Conservation (phyloP, 2,797 vertebrate species). For the Malurus splendens region DNA sequence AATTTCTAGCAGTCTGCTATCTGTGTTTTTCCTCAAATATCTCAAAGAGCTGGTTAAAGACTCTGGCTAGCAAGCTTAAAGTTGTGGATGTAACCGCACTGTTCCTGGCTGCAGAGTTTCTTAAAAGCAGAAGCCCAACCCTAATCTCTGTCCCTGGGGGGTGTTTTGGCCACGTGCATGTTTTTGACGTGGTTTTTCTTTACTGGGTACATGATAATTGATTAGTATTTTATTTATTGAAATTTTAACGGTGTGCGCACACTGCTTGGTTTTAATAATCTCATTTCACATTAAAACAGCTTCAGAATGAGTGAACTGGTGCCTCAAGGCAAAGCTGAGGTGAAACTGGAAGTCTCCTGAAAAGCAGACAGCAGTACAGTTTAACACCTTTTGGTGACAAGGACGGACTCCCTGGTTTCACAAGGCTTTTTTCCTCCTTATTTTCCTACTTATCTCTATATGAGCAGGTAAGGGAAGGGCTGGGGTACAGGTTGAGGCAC, state of each 20-base stretch:
- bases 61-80: not conserved
- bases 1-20: constrained; percentile 5
- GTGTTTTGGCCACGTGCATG: not conserved
- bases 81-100: not conserved
- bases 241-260: not conserved
- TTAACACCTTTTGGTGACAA: not conserved
- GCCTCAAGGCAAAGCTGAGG: not conserved
- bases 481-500: not conserved
- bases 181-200: not conserved
- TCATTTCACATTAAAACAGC: not conserved
- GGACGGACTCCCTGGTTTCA: not conserved
- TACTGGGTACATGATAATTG: accelerated
- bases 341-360: not conserved
- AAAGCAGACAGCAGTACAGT: not conserved
- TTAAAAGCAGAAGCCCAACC: not conserved
- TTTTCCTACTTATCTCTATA: not conserved
- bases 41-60: not conserved
- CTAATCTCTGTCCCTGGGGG: not conserved
- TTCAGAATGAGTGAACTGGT: not conserved
- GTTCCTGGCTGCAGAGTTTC: not conserved
- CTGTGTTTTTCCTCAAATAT: constrained; percentile 4
- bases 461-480: not conserved
- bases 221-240: not conserved
- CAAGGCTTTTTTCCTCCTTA: accelerated
- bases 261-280: not conserved